A percentile compares a stretch with the other conserved stretches of the same genome.
Conservation (phyloP, 2,113 vertebrate species). For the Okapia johnstoni region DNA sequence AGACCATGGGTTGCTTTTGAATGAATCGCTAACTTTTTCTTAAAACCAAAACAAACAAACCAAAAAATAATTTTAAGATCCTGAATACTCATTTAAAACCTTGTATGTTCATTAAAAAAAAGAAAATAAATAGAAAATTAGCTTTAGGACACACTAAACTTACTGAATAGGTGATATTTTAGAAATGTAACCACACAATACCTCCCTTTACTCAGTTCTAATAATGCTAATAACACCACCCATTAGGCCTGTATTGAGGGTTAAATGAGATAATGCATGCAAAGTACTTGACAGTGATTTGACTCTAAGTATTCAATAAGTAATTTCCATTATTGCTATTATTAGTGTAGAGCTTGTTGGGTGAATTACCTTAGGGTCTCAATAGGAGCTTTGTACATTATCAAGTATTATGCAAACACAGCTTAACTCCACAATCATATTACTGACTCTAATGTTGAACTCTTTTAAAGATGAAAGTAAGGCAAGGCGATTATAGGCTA, state of each 20-base stretch:
- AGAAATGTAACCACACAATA: background rate
- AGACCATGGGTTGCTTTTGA: background rate
- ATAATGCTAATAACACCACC: background rate
- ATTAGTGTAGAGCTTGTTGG: background rate
- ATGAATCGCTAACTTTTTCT: background rate
- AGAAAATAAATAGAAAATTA: background rate
- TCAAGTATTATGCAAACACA: background rate
- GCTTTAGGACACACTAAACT: background rate
- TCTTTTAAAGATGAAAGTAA: background rate
- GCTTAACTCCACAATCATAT: background rate
- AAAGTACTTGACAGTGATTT: background rate
- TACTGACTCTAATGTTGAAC: background rate
- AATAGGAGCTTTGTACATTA: background rate
- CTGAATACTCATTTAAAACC: background rate
- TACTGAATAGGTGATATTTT: background rate
- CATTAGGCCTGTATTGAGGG: background rate
- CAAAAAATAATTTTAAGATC: background rate
- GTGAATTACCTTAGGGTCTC: background rate
- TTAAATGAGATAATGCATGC: constrained; percentile 11
- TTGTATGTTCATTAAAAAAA: background rate
- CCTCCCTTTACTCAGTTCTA: background rate
- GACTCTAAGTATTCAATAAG: background rate
- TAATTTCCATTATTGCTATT: background rate
- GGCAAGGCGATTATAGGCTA: background rate
- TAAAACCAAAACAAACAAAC: background rate